phyloP scores from a whole-genome alignment of 2,113 vertebrate genomes.

The Oophaga pumilio region DNA sequence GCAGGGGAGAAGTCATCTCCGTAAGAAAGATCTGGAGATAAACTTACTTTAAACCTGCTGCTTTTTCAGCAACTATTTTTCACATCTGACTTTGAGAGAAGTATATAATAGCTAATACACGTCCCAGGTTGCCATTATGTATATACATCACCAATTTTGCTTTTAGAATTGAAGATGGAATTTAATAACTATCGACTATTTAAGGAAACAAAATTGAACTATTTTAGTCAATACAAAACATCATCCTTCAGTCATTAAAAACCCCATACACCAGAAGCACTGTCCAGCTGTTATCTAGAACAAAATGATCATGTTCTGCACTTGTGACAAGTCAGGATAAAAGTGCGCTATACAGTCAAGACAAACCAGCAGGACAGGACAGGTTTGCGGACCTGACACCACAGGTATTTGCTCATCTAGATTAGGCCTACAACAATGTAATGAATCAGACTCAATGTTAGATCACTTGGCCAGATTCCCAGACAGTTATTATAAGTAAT shows the following conservation, averaged over 20 bases:
- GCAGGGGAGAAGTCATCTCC: too few relatives aligned
- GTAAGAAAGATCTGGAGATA: too few relatives aligned
- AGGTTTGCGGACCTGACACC: not conserved
- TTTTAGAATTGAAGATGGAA: not conserved
- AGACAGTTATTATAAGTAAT: slow-evolving; percentile 31
- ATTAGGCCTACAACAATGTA: not conserved
- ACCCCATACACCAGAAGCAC: not conserved
- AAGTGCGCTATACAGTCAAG: not conserved
- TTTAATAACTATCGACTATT: too few relatives aligned
- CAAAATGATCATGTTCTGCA: not conserved
- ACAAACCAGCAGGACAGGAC: too few relatives aligned
- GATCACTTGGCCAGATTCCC: slow-evolving; percentile 18
- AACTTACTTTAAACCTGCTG: too few relatives aligned
- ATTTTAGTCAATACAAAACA: not conserved
- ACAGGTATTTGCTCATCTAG: not conserved
- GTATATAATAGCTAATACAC: too few relatives aligned
- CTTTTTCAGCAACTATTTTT: too few relatives aligned
- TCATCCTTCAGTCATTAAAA: not conserved
- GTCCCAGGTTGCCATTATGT: too few relatives aligned
- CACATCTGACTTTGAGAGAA: too few relatives aligned
- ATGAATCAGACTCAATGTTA: slow-evolving; percentile 8
- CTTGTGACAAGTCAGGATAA: not conserved
- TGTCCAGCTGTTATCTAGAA: not conserved
- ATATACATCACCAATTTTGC: too few relatives aligned
- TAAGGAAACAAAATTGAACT: too few relatives aligned